Base-by-base conservation (phyloP, 2,888 invertebrate genomes). In the Megalurothrips usitatus region DNA sequence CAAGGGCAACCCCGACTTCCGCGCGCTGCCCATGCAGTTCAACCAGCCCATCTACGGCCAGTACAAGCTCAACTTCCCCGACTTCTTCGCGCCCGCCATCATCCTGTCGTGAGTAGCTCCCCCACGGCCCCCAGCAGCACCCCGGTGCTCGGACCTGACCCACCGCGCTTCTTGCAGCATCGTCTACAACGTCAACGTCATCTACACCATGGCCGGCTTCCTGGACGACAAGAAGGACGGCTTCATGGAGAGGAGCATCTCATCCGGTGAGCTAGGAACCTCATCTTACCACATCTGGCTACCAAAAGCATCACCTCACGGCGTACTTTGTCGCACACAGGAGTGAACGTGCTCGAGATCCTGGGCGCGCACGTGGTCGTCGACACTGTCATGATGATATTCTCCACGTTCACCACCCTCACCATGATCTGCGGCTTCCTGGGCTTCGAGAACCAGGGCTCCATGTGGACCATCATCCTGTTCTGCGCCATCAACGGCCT, bases 171-270 rank as follows among this genome's bases (percentile, higher is more conserved):
- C 17, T 80, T 34, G 12, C 80, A 43, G 80, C 19, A 23, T 75
- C 8, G 63, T 68, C 11, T 68, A 68, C 68, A 68, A 68, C 68
- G 23, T 68, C n/a, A 68, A 23, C 23, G 19, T 19, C 23, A 68
- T 68, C 23, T 68, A 68, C 0, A 91, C 95, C 78, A 91, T 96
- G 86, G n/a, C 68, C 11, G 68, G 68, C n/a, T 68, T 96, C 86
- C 93, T 96, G 83, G 89, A 93, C 0, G 96, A 96, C 86, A 91
- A 93, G 58, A 89, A 92, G 84, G 95, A 95, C 86, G 96, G 97
- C 8, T 91, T 96, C 83, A 93, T 97, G 93, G 95, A 96, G 86
- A 89, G 97, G 82, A 94, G 94, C 81, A 90, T 95, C 0, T 94
- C 96, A 10, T 94, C 96, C 83, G 96, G 89, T 88, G 58, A 81